Conservation (phyloP, 92 coral and sea anemone genomes). For the Porites rus region DNA sequence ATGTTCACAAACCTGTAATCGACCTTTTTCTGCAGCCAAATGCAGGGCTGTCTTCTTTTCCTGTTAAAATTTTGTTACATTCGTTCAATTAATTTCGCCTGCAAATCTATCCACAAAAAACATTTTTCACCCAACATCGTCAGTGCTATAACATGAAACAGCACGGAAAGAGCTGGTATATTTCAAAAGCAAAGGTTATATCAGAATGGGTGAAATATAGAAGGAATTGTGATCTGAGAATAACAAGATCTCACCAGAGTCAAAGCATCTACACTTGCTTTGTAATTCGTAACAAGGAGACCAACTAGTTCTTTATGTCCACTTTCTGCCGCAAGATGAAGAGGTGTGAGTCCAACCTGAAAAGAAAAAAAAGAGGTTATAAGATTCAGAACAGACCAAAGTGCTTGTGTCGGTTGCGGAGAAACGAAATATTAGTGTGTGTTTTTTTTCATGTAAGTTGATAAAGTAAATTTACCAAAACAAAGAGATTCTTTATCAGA, state of each 20-base stretch:
- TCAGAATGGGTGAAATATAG: background rate
- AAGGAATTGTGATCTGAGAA: background rate
- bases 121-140: background rate
- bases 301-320: slow-evolving; percentile 96
- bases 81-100: background rate
- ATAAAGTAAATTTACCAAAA: too few relatives aligned
- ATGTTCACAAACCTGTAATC: slow-evolving; percentile 88
- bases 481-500: too few relatives aligned
- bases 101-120: too few relatives aligned
- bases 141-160: background rate
- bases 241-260: slow-evolving; percentile 77
- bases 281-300: slow-evolving; percentile 79
- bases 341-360: slow-evolving; percentile 92
- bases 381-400: background rate
- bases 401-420: background rate
- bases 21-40: slow-evolving; percentile 93
- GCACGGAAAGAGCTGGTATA: background rate
- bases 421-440: too few relatives aligned
- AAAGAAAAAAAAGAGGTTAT: background rate
- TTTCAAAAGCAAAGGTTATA: background rate
- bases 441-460: too few relatives aligned
- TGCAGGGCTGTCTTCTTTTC: slow-evolving; percentile 97
- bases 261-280: slow-evolving; percentile 95
- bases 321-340: slow-evolving; percentile 93
- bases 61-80: slow-evolving; percentile 37